Conservation (phyloP, 2,888 invertebrate genomes). For the Rhogogaster chlorosoma region DNA sequence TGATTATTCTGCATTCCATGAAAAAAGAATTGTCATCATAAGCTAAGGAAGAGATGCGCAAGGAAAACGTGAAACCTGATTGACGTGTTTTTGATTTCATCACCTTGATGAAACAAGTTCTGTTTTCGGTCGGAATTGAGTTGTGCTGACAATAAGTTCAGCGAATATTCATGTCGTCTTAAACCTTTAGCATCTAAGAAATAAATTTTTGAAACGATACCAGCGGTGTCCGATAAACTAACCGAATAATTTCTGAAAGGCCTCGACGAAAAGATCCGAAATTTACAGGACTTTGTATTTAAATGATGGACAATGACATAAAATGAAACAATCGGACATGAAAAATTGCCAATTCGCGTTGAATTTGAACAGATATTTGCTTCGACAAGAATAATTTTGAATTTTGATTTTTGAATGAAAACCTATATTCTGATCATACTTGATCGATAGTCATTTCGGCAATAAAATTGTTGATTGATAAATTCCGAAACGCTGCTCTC, state of each 20-base stretch:
- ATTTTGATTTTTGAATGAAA: not conserved
- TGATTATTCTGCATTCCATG: not conserved
- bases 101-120: not conserved
- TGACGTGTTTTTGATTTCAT: not conserved
- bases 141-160: not conserved
- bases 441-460: not conserved
- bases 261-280: not conserved
- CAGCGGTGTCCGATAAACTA: not conserved
- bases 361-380: not conserved
- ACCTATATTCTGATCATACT: not conserved
- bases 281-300: not conserved
- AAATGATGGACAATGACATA: no score
- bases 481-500: no score
- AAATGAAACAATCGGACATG: no score
- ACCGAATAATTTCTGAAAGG: not conserved
- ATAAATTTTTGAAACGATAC: not conserved
- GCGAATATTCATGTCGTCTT: not conserved
- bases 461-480: not conserved
- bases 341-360: not conserved
- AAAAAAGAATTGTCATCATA: not conserved
- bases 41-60: not conserved
- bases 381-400: not conserved
- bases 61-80: not conserved
- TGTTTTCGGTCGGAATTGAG: not conserved
- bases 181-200: not conserved